Conservation (phyloP, 2,113 vertebrate species). For the Tauraco erythrolophus region DNA sequence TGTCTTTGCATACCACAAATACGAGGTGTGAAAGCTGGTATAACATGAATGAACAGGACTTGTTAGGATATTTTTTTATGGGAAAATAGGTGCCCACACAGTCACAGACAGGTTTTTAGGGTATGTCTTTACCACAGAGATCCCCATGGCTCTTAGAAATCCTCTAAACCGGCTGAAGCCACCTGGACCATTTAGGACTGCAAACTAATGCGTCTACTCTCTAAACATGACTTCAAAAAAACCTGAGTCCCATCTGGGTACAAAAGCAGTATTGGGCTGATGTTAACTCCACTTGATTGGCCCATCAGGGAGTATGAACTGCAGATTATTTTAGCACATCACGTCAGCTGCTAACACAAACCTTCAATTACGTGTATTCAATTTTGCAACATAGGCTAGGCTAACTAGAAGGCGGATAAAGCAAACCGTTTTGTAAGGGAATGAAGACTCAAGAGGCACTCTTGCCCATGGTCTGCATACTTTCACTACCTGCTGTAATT, state of each 20-base stretch:
- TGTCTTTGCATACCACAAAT: constrained; percentile 57
- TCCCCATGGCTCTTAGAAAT: constrained; percentile 40
- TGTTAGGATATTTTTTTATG: constrained; percentile 35
- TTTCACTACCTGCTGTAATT: constrained; percentile 57
- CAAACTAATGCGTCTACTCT: background rate
- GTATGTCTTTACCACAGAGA: constrained; percentile 32
- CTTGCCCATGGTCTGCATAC: background rate
- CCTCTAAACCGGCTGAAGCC: constrained; percentile 27
- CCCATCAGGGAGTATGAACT: constrained; percentile 24
- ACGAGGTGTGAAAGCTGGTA: constrained; percentile 62
- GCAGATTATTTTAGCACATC: constrained; percentile 39
- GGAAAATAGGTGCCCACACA: constrained; percentile 41
- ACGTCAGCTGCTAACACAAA: background rate
- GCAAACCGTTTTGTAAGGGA: background rate
- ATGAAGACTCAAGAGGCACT: constrained; percentile 28
- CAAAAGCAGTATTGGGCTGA: constrained; percentile 21
- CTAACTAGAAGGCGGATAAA: constrained; percentile 28
- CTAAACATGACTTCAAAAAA: constrained; percentile 44
- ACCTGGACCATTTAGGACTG: constrained; percentile 14
- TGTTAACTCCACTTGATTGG: constrained; percentile 31
- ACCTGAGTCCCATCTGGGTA: background rate
- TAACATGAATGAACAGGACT: constrained; percentile 42
- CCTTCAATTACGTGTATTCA: background rate
- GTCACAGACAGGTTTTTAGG: constrained; percentile 31
- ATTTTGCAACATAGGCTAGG: background rate